Conservation (phyloP, 2,797 vertebrate species). For the Malurus splendens region DNA sequence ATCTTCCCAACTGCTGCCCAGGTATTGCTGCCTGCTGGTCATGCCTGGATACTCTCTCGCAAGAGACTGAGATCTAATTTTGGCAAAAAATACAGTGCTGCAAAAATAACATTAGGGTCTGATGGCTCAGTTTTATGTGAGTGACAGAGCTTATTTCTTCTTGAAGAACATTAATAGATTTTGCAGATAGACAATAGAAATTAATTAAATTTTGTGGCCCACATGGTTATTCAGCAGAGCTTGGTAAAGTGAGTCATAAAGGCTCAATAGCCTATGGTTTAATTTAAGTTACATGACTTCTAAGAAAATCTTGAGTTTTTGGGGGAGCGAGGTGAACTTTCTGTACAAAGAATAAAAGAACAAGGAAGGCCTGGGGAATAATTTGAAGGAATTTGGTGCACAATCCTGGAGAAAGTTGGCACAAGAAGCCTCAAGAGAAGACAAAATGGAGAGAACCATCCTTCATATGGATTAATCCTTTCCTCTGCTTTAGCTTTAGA, state of each 20-base stretch:
- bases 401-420: background rate
- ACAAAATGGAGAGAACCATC: background rate
- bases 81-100: background rate
- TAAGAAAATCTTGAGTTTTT: background rate
- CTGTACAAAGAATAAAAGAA: background rate
- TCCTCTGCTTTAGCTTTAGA: background rate
- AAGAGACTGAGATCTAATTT: background rate
- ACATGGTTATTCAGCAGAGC: background rate
- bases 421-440: background rate
- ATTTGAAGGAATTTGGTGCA: background rate
- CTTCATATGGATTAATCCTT: background rate
- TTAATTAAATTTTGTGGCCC: constrained; percentile 25
- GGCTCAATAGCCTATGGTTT: background rate
- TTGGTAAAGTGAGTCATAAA: constrained; percentile 19
- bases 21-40: background rate
- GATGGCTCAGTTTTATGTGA: background rate
- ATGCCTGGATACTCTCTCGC: background rate
- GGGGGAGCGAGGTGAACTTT: background rate
- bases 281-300: background rate
- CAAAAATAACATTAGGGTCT: background rate
- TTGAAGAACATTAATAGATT: background rate
- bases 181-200: constrained; percentile 32
- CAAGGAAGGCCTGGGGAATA: background rate
- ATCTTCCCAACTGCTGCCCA: background rate
- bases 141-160: constrained; percentile 12